Conservation (phyloP, 2,797 vertebrate species). For the Sebastes trivittatus region DNA sequence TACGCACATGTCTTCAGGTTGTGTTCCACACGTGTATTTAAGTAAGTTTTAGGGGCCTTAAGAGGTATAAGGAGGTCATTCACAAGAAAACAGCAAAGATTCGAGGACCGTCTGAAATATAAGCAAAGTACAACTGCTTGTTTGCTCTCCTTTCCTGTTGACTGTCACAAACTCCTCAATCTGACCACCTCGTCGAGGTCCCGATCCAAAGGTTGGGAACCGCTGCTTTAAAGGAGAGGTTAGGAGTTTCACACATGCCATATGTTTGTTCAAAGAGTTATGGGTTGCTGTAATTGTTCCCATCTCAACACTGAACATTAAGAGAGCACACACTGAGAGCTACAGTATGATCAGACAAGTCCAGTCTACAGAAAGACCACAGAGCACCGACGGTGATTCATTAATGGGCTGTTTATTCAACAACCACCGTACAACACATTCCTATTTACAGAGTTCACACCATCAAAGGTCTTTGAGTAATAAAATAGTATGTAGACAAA, state of each 20-base stretch:
- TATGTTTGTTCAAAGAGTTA: background rate
- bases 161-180: background rate
- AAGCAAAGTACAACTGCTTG: background rate
- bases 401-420: background rate
- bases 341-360: background rate
- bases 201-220: background rate
- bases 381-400: background rate
- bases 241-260: background rate
- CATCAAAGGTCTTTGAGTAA: background rate
- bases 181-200: background rate
- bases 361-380: background rate
- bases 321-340: background rate
- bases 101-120: fast-evolving
- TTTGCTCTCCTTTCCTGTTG: background rate
- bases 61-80: background rate
- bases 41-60: background rate
- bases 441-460: slow-evolving; percentile 21
- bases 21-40: background rate
- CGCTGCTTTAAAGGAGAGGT: background rate
- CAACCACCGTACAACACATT: slow-evolving; percentile 10
- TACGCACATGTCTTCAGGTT: background rate
- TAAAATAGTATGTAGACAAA: background rate
- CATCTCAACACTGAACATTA: background rate
- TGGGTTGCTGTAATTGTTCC: background rate
- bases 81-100: background rate